Evolutionary conservation across 2,797 vertebrate genomes (phyloP).

Genomic region (Pseudochirops corinnae): DNA sequence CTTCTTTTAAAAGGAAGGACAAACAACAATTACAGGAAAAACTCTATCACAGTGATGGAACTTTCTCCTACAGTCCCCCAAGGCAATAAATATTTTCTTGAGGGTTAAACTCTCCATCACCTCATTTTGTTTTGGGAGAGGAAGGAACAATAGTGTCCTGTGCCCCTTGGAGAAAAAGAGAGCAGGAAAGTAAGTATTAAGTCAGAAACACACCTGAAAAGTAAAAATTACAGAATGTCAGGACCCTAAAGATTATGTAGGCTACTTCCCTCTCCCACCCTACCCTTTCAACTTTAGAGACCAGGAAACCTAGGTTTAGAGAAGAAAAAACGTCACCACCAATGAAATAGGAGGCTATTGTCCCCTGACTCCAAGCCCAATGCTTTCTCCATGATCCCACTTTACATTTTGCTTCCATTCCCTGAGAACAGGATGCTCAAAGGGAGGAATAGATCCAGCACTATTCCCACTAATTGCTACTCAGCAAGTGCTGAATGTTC

Average conservation of each 20-base stretch:
- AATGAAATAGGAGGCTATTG: not conserved
- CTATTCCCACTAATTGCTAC: conserved; percentile 58
- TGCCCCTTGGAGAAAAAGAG: not conserved
- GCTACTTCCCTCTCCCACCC: not conserved
- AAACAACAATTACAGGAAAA: not conserved
- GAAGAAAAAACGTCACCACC: not conserved
- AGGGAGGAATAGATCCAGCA: not conserved
- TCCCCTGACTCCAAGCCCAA: not conserved
- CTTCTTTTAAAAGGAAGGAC: not conserved
- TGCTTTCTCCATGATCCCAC: not conserved
- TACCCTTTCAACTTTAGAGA: not conserved
- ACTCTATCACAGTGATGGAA: not conserved
- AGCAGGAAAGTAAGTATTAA: not conserved
- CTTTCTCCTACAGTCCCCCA: not conserved
- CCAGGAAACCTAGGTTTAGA: not conserved
- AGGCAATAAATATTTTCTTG: not conserved
- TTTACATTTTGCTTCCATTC: not conserved
- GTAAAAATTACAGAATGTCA: not conserved
- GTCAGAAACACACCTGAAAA: not conserved
- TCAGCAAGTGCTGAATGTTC: conserved; percentile 42
- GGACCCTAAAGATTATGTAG: not conserved
- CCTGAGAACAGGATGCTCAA: not conserved
- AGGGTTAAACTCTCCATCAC: not conserved
- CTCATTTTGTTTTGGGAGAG: not conserved
- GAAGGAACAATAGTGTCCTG: not conserved